Conservation (phyloP, 2,113 vertebrate genomes). For the Scatophagus argus region DNA sequence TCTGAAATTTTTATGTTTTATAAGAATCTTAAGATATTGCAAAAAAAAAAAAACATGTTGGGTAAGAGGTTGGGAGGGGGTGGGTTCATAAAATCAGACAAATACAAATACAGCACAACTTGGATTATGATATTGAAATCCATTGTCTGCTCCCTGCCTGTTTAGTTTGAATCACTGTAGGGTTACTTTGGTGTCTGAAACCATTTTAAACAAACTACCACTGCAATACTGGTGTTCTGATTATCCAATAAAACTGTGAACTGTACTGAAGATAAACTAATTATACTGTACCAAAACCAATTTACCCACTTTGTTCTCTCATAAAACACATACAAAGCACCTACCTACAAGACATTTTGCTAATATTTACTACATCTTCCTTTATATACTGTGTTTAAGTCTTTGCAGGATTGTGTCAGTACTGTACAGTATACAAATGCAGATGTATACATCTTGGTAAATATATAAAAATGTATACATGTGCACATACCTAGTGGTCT, state of each 20-base stretch:
- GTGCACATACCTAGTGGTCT: slow-evolving; percentile 59
- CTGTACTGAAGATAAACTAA: slow-evolving; percentile 52
- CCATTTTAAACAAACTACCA: slow-evolving; percentile 32
- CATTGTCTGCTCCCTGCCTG: neutral
- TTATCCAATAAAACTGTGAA: slow-evolving; percentile 45
- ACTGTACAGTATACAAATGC: slow-evolving; percentile 70
- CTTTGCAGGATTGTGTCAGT: slow-evolving; percentile 53
- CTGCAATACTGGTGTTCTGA: slow-evolving; percentile 41
- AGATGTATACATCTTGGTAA: slow-evolving; percentile 67
- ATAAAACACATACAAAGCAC: slow-evolving; percentile 78
- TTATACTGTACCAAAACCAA: slow-evolving; percentile 48
- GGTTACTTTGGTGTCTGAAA: slow-evolving; percentile 54
- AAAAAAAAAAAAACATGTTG: too few relatives aligned
- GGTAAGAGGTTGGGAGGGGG: neutral
- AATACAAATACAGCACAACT: slow-evolving; percentile 18
- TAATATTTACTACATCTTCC: slow-evolving; percentile 72
- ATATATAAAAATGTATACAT: slow-evolving; percentile 54
- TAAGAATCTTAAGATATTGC: neutral
- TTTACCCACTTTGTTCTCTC: slow-evolving; percentile 55
- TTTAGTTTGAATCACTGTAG: slow-evolving; percentile 30
- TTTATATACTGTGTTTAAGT: slow-evolving; percentile 64
- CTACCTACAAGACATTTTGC: slow-evolving; percentile 78
- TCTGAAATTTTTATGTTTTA: neutral
- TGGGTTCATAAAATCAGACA: slow-evolving; percentile 1
- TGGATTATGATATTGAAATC: neutral